phyloP scores from a whole-genome alignment of 2,113 vertebrate genomes.

The Uria aalge region DNA sequence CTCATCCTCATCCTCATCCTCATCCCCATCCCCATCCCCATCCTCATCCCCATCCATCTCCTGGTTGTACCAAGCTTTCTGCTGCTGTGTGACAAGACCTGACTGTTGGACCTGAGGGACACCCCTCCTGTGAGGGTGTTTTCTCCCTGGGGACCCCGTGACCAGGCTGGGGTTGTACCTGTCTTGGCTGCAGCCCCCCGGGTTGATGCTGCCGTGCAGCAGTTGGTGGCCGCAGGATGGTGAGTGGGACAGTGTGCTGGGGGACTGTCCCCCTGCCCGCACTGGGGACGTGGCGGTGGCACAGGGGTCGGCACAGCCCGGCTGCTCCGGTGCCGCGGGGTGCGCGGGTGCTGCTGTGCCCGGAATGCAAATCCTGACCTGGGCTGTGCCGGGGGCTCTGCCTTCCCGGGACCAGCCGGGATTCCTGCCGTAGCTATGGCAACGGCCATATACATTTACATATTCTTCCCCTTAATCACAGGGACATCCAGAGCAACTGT shows the following conservation, averaged over 20 bases:
- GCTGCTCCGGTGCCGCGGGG: rapidly evolving
- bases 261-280: background rate
- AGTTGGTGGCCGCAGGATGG: background rate
- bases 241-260: background rate
- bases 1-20: background rate
- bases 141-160: background rate
- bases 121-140: background rate
- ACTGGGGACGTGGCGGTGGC: background rate
- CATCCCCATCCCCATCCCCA: background rate
- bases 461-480: constrained; percentile 47
- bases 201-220: background rate
- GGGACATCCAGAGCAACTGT: background rate
- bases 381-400: background rate
- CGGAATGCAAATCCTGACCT: background rate
- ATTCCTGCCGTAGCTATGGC: constrained; percentile 56
- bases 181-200: background rate
- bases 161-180: background rate
- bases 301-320: rapidly evolving
- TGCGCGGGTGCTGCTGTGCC: rapidly evolving
- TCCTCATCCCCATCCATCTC: background rate
- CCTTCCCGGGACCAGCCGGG: constrained; percentile 30
- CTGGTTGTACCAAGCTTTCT: background rate
- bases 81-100: background rate
- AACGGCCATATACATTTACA: constrained; percentile 36
- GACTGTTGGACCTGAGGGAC: rapidly evolving